Percentiles rank a stretch among this genome's conserved stretches.
These are phyloP conservation scores for Caerostris darwini DNA, from an alignment of 1,140 invertebrate genomes.

Conservation along the genomic window DNA sequence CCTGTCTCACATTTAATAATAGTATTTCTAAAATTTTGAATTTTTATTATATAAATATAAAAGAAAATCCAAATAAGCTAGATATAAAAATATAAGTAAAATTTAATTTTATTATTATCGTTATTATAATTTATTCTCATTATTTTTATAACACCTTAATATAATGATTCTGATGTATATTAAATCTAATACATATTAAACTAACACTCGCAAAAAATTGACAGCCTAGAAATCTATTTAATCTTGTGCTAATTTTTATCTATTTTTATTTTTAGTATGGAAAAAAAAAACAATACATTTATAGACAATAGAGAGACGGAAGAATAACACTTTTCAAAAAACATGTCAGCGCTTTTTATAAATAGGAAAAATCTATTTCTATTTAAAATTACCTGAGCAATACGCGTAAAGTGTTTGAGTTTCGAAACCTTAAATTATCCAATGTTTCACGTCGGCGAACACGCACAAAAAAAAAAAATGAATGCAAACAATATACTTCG, in stretches of 20 bases:
- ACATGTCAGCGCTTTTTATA: background rate
- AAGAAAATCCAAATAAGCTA: no score
- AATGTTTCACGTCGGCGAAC: background rate
- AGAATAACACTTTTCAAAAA: background rate
- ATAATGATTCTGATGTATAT: no score
- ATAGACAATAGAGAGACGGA: background rate
- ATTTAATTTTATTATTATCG: no score
- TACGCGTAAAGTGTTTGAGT: background rate
- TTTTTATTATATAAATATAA: no score
- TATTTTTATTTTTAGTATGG: background rate
- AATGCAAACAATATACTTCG: background rate
- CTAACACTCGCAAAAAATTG: no score
- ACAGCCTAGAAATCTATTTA: background rate
- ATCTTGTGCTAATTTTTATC: background rate
- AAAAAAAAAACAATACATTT: constrained; percentile 13
- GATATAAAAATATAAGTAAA: no score
- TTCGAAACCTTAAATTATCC: constrained; percentile 1
- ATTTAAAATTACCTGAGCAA: background rate
- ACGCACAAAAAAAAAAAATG: background rate
- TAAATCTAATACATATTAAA: no score
- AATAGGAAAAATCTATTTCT: background rate
- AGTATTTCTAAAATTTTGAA: no score
- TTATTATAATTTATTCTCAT: no score
- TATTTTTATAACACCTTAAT: no score
- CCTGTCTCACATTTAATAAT: no score